Evolutionary conservation across 2,888 invertebrate genomes (phyloP).

Genomic region (Cerastis rubricosa): DNA sequence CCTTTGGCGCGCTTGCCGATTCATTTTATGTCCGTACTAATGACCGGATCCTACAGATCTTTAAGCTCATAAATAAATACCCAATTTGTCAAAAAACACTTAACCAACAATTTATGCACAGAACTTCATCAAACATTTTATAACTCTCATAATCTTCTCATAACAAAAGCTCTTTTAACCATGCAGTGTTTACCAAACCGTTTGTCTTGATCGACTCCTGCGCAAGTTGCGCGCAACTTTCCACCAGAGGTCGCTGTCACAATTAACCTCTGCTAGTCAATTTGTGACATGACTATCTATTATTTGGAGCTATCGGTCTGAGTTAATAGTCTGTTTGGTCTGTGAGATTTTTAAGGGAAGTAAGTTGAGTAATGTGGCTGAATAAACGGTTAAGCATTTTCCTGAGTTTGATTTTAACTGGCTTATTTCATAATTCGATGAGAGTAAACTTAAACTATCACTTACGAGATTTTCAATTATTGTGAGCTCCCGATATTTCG

Average conservation of each 20-base stretch:
- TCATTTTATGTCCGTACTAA: too few relatives aligned
- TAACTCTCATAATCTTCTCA: slow-evolving; percentile 15
- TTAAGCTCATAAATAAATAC: background rate
- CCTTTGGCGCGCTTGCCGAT: too few relatives aligned
- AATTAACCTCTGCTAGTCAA: slow-evolving; percentile 70
- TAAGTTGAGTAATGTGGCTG: slow-evolving; percentile 5
- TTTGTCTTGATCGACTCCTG: slow-evolving; percentile 72
- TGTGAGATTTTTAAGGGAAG: slow-evolving; percentile 27
- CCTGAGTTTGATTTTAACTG: background rate
- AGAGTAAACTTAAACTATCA: too few relatives aligned
- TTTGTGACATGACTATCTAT: slow-evolving; percentile 72
- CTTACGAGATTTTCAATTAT: too few relatives aligned
- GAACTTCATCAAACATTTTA: slow-evolving; percentile 5
- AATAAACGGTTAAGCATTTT: slow-evolving; percentile 6
- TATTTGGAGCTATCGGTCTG: slow-evolving; percentile 65
- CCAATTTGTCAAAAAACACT: slow-evolving; percentile 4
- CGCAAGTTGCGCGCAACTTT: slow-evolving; percentile 69
- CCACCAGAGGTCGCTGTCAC: slow-evolving; percentile 67
- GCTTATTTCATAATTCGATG: background rate
- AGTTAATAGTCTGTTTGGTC: slow-evolving; percentile 49
- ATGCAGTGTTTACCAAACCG: slow-evolving; percentile 39
- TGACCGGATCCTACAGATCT: too few relatives aligned
- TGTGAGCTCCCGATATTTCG: too few relatives aligned
- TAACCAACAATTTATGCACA: slow-evolving; percentile 5
- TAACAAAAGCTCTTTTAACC: slow-evolving; percentile 32